phyloP scores from a whole-genome alignment of 1,140 invertebrate genomes.

The Riptortus pedestris region DNA sequence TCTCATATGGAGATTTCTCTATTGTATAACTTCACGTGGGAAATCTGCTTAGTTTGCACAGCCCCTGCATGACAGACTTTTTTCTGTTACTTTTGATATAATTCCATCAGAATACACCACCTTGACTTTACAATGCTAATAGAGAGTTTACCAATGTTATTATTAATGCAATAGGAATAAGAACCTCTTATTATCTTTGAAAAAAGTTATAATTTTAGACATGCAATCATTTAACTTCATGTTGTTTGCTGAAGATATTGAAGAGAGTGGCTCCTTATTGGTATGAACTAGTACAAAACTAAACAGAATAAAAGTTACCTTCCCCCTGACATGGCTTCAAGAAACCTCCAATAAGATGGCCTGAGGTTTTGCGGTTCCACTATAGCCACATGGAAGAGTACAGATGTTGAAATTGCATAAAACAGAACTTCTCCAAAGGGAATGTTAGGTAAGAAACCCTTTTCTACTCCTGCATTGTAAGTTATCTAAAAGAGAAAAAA shows the following conservation, averaged over 20 bases:
- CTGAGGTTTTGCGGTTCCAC: slow-evolving; percentile 66
- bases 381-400: slow-evolving; percentile 69
- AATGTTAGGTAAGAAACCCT: slow-evolving; percentile 46
- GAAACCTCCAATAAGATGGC: slow-evolving; percentile 74
- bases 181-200: background rate
- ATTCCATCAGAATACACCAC: no score
- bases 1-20: no score
- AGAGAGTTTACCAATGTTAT: background rate
- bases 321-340: slow-evolving; percentile 61
- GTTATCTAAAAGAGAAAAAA: slow-evolving; percentile 42
- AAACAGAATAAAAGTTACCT: slow-evolving; percentile 41
- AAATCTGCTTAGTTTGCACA: no score
- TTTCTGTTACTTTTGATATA: no score
- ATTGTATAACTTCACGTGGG: no score
- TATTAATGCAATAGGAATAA: background rate
- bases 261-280: no score
- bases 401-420: slow-evolving; percentile 67
- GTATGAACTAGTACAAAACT: no score
- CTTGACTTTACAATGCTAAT: background rate
- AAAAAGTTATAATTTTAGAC: background rate
- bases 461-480: slow-evolving; percentile 48
- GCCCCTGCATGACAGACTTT: no score
- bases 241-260: no score
- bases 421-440: slow-evolving; percentile 54
- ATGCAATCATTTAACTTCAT: background rate